Evolutionary conservation across 2,113 vertebrate genomes (phyloP), one percentile per base, ranked within the genome.

Genomic region (Lycocorax pyrrhopterus): DNA sequence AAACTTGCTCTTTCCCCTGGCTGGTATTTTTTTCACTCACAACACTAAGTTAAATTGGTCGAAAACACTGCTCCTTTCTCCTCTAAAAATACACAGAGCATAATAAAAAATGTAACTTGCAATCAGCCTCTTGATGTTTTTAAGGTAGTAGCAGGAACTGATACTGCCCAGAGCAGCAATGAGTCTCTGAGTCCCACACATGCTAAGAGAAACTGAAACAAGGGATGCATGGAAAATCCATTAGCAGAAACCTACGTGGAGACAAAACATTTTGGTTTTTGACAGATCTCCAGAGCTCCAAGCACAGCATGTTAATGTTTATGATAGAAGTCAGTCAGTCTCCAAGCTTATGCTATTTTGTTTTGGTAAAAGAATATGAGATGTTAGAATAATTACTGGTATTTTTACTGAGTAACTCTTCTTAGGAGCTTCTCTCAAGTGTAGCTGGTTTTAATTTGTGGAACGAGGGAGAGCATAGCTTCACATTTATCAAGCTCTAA

Each of bases 201-300:
- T 1, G 13, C 79, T 10, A 90, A 88, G 64, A 84, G 79, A 86
- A 91, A 80, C 85, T 60, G 79, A 88, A 96, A 86, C 75, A 93
- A 86, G 90, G 93, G 79, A 80, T 53, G 64, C 85, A 95, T 90
- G 94, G 94, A 97, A 96, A 97, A 96, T 35, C 90, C 93, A 96
- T 96, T 92, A 95, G 85, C 52, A 95, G 49, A 92, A 92, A 86
- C 73, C 90, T 90, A 78, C 2, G 1, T 92, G 68, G 76, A 93
- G 90, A 95, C 93, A 96, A 92, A 96, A 97, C 92, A 84, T 90
- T 92, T 93, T 66, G 79, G 60, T 27, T 95, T 94, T 85, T 8
- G 3, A 76, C 87, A 91, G 75, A 93, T 95, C 87, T 94, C 89
- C 21, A 90, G 95, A 88, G 89, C 79, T 88, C 82, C 82, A 67